Evolutionary conservation across 92 coral and sea anemone genomes (phyloP), one percentile per base, ranked within the genome.

Genomic region (Epizoanthus stellaris): DNA sequence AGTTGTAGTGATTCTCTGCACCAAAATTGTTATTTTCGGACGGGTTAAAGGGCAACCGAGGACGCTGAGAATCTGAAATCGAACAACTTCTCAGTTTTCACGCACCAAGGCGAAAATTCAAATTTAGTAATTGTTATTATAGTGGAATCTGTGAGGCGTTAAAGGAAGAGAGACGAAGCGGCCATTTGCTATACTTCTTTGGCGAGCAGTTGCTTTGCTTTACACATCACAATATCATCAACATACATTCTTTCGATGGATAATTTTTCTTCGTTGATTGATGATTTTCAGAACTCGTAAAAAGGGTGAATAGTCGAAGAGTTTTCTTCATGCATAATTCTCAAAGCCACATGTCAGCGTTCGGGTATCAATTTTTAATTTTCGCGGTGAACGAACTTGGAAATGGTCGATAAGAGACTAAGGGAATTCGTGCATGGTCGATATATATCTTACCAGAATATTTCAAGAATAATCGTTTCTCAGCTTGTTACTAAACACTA

Each of bases 301-400:
- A 42, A 79, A 79, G 60, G 3, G n/a, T 45, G 72, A 79, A 79
- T 79, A 63, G 67, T 67, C 43, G 82, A 38, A 58, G 38, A 52
- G 76, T 52, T 84, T 20, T 82, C 89, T 92, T 94, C 98, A 94
- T 94, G 95, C 91, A 89, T 94, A 80, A 94, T 94, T 94, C 98
- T 84, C 80, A 42, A 72, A 81, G 95, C 98, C 98, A 94, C 98
- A 94, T 94, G 98, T 94, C 93, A 94, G 90, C 95, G 91, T 88
- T 82, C 82, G 75, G 84, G 82, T 90, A 94, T 94, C 93, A 94
- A 94, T 94, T 94, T 94, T 94, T 94, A 94, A 94, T 94, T 91
- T 89, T 91, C 83, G 83, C 83, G 72, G 83, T 61, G 83, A 70
- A 79, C 16, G 72, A 64, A 63, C 83, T 63, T 79, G 30, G 71